A percentile compares a stretch with the other conserved stretches of the same genome.
Conservation (phyloP, 2,888 invertebrate genomes). For the Agonopterix subpropinquella region DNA sequence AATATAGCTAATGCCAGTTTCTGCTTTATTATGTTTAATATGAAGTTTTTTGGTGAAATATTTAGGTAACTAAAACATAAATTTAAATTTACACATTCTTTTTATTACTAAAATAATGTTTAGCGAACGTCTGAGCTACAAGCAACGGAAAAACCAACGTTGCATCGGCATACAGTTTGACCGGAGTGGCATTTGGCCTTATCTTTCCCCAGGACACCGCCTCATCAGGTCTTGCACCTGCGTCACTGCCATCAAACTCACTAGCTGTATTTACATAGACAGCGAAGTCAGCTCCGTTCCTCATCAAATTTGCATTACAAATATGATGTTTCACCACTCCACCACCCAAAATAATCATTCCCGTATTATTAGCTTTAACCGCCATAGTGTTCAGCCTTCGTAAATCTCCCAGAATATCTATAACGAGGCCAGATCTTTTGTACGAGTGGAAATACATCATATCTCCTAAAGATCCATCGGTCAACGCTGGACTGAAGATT, state of each 20-base stretch:
- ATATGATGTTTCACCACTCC: constrained; percentile 99
- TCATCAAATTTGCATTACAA: constrained; percentile 99
- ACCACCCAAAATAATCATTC: constrained; percentile 97
- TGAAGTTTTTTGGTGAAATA: too few relatives aligned
- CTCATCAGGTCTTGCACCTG: constrained; percentile 98
- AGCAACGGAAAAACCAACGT: constrained; percentile 95
- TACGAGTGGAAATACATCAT: constrained; percentile 99
- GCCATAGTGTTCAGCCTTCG: constrained; percentile 94
- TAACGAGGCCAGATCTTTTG: constrained; percentile 91
- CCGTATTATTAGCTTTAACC: constrained; percentile 93
- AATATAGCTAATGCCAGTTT: too few relatives aligned
- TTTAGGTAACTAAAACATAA: too few relatives aligned
- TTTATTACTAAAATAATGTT: constrained; percentile 74
- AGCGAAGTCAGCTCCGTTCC: constrained; percentile 97
- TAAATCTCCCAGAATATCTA: constrained; percentile 96
- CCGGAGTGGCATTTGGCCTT: constrained; percentile 88
- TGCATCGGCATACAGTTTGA: constrained; percentile 97
- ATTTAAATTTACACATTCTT: constrained; percentile 52
- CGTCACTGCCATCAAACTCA: constrained; percentile 98
- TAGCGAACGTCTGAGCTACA: constrained; percentile 97
- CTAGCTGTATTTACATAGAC: constrained; percentile 97
- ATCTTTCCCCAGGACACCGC: constrained; percentile 99
- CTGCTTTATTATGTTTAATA: too few relatives aligned
- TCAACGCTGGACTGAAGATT: constrained; percentile 97
- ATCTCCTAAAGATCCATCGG: constrained; percentile 98